phyloP scores from a whole-genome alignment of 1,140 invertebrate species.

The Tyrophagus putrescentiae region DNA sequence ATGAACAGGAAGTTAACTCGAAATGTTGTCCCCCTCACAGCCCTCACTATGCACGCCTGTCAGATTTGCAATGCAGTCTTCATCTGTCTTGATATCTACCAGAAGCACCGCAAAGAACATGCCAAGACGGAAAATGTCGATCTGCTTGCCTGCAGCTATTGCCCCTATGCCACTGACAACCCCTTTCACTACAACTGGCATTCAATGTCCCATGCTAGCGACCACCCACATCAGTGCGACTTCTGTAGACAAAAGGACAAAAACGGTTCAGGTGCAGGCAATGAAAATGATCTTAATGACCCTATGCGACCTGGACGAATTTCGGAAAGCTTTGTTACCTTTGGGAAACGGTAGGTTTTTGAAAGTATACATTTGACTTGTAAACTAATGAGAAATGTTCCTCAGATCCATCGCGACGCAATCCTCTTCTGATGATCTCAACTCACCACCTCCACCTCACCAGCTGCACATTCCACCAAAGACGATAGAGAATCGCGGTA shows the following conservation, averaged over 20 bases:
- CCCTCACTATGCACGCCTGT: conserved; percentile 22
- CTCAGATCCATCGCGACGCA: not conserved
- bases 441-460: not conserved
- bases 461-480: not conserved
- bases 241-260: conserved; percentile 19
- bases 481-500: not conserved
- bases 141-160: conserved; percentile 20
- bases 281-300: too few species aligned
- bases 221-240: conserved; percentile 20
- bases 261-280: too few species aligned
- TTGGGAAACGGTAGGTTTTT: not conserved
- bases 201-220: conserved; percentile 16
- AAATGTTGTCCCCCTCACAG: not conserved
- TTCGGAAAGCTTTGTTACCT: not conserved
- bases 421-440: conserved; percentile 10
- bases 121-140: conserved; percentile 20
- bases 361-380: not conserved
- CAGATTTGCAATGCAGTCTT: conserved; percentile 24
- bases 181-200: conserved; percentile 23
- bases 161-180: conserved; percentile 18
- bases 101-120: conserved; percentile 23
- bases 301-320: too few species aligned
- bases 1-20: too few species aligned
- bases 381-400: not conserved
- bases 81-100: conserved; percentile 23